Percentiles rank a stretch among this genome's conserved stretches.
phyloP scores from a whole-genome alignment of 1,140 invertebrate genomes.

The Cyphomyrmex costatus region DNA sequence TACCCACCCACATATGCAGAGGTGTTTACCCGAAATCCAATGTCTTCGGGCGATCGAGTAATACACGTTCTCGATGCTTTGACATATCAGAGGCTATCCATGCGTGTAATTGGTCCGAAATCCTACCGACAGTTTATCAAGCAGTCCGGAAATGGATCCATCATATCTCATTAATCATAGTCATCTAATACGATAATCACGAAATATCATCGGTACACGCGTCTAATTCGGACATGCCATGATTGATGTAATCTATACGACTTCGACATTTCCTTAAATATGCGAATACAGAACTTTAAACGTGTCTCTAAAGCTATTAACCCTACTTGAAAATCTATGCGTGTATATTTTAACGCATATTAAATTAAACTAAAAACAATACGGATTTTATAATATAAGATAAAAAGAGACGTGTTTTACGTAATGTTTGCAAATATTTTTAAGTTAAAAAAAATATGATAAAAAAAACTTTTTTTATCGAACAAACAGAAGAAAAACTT shows the following conservation, averaged over 20 bases:
- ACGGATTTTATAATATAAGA: not conserved
- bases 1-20: not conserved
- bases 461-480: not conserved
- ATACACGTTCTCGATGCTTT: conserved; percentile 60
- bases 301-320: not conserved
- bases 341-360: not conserved
- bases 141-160: conserved; percentile 52
- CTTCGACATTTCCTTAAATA: conserved; percentile 24
- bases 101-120: conserved; percentile 55
- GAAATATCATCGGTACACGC: conserved; percentile 44
- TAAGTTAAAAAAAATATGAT: not conserved
- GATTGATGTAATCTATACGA: conserved; percentile 51
- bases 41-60: conserved; percentile 48
- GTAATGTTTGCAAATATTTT: not conserved
- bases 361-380: not conserved
- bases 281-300: not conserved
- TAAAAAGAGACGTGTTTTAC: not conserved
- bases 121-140: conserved; percentile 62
- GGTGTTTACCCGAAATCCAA: conserved; percentile 39
- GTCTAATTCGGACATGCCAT: conserved; percentile 13
- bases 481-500: not conserved
- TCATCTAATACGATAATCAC: conserved; percentile 63
- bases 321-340: not conserved
- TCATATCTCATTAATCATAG: conserved; percentile 64
- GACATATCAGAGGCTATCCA: conserved; percentile 46